Evolutionary conservation across 2,113 vertebrate genomes (phyloP), one percentile per base, ranked within the genome.

Genomic region (Hyperoodon ampullatus): DNA sequence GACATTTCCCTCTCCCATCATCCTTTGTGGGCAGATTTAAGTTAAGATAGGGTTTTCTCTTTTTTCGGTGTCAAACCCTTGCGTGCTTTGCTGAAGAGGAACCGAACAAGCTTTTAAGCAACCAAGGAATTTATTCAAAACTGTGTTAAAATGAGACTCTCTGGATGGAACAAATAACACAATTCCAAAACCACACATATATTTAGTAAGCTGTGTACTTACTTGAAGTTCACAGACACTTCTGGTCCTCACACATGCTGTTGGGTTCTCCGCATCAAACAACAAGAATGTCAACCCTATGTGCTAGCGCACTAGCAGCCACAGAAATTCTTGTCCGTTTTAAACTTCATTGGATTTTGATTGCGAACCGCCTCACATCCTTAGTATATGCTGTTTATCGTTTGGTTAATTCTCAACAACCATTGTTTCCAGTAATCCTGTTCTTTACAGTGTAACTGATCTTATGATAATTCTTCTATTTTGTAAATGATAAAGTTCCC

Each of bases 291-390:
- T 35, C 63, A 16, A 10, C 30, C 18, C 82, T 15, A 19, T 23
- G 23, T 14, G 0, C 3, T 7, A 2, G 39, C 33, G n/a, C 16
- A 2, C 42, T 8, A 3, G 88, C 0, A 1, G n/a, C 80, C 14
- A 0, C 0, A 1, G 60, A 9, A 21, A 10, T 3, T 5, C 71
- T 7, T 23, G 47, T 63, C 88, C 21, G 0, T 39, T 42, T 50
- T 83, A 35, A 39, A 8, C 72, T 14, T 21, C 0, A 11, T 42
- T 19, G n/a, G 66, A 5, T 50, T 87, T 58, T 63, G 50, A 16
- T 77, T 16, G 19, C 18, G 33, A 78, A 13, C 55, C 9, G 61
- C 47, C 58, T 55, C 8, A 3, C n/a, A 8, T n/a, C 28, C 80
- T 63, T 18, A 50, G 50, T 68, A 15, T 39, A 0, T 53, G 21